A percentile compares a stretch with the other conserved stretches of the same genome.
These are phyloP conservation scores for Pipra filicauda DNA, from an alignment of 2,113 vertebrate genomes.

Conservation along the genomic window DNA sequence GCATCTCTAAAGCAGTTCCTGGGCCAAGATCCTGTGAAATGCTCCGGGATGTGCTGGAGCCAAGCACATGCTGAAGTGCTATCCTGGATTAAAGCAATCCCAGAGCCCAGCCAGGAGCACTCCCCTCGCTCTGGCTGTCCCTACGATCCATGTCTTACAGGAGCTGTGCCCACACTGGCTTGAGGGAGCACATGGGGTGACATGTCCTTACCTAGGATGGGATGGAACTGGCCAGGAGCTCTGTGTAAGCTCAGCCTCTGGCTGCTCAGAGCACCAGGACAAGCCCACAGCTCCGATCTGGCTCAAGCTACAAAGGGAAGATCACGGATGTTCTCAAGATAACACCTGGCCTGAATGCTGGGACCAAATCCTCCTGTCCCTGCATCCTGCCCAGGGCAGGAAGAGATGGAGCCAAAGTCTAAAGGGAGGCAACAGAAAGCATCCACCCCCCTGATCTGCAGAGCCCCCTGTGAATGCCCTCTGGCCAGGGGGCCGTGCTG, in stretches of 20 bases:
- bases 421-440: not conserved
- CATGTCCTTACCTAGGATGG: accelerated
- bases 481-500: not conserved
- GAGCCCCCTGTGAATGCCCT: accelerated
- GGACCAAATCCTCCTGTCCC: not conserved
- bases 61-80: not conserved
- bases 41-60: not conserved
- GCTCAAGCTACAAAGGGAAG: not conserved
- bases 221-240: not conserved
- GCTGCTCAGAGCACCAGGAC: not conserved
- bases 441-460: accelerated
- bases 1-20: not conserved
- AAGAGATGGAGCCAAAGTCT: not conserved
- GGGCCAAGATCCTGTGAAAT: not conserved
- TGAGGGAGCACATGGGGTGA: not conserved
- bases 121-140: not conserved
- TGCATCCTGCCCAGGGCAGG: accelerated
- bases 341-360: not conserved
- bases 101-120: accelerated
- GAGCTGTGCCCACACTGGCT: not conserved
- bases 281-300: not conserved
- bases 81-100: not conserved
- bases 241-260: not conserved
- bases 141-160: not conserved
- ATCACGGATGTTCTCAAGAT: not conserved